Percentiles rank a stretch among this genome's conserved stretches.
Conservation (phyloP, 2,888 invertebrate species). For the Odontomyia ornata region DNA sequence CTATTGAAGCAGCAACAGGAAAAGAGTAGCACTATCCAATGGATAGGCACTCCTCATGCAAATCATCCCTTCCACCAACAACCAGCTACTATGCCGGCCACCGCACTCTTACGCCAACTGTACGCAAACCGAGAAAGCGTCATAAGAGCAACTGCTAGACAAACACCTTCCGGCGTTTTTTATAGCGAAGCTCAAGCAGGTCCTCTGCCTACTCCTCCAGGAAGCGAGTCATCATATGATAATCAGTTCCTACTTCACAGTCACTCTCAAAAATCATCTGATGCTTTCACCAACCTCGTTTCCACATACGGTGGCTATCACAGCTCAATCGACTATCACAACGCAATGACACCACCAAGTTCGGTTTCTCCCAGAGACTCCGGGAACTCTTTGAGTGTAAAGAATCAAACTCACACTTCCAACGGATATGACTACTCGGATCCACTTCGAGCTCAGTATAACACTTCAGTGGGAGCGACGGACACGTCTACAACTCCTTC, state of each 20-base stretch:
- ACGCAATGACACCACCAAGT: constrained; percentile 96
- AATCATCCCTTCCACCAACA: constrained; percentile 67
- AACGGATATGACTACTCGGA: constrained; percentile 73
- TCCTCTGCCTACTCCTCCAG: constrained; percentile 90
- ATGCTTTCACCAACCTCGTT: constrained; percentile 70
- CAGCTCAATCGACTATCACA: constrained; percentile 82
- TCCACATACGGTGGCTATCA: constrained; percentile 71
- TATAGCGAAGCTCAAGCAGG: constrained; percentile 72
- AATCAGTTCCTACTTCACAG: constrained; percentile 70
- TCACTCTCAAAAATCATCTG: constrained; percentile 66
- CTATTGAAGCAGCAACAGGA: constrained; percentile 74
- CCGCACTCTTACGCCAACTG: constrained; percentile 86
- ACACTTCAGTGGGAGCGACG: constrained; percentile 64
- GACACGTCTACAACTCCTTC: constrained; percentile 71
- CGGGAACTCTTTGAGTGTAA: constrained; percentile 67
- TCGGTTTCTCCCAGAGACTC: constrained; percentile 94
- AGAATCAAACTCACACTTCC: constrained; percentile 52
- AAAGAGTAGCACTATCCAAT: constrained; percentile 81
- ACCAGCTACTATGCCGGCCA: constrained; percentile 77
- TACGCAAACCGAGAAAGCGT: constrained; percentile 96
- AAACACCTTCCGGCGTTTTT: constrained; percentile 62
- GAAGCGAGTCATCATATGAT: constrained; percentile 79
- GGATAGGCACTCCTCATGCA: constrained; percentile 85
- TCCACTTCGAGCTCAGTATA: constrained; percentile 66
- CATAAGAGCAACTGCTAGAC: constrained; percentile 82